These are phyloP conservation scores for Scylla paramamosain DNA, from an alignment of 1,140 invertebrate species.

Conservation along the genomic window DNA sequence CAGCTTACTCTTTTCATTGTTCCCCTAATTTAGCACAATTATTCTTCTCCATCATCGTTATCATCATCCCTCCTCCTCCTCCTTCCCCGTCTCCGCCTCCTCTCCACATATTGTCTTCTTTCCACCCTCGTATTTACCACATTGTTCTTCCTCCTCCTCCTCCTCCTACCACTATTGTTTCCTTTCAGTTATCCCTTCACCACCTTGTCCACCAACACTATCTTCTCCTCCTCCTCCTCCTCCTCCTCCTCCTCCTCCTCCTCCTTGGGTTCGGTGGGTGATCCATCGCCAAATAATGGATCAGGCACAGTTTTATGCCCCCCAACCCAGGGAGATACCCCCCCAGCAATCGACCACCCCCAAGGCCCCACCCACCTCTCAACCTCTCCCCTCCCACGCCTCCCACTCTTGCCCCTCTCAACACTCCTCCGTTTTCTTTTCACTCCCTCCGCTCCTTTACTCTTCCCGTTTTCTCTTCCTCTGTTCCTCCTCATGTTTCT, in stretches of 20 bases:
- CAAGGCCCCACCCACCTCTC: too few species aligned
- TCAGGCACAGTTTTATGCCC: conserved; percentile 49
- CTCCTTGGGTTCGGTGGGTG: conserved; percentile 28
- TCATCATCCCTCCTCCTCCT: background rate
- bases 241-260: background rate
- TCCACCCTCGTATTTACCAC: background rate
- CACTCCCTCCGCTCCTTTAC: too few species aligned
- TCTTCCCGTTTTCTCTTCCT: too few species aligned
- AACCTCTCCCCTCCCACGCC: too few species aligned
- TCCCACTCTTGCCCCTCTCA: too few species aligned
- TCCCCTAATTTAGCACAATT: background rate
- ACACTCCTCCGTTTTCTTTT: too few species aligned
- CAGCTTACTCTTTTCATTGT: background rate
- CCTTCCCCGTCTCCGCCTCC: background rate
- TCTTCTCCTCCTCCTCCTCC: background rate
- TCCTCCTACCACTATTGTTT: too few species aligned
- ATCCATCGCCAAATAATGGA: conserved; percentile 56
- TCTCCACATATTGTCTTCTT: too few species aligned
- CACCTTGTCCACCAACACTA: background rate
- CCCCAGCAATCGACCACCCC: too few species aligned
- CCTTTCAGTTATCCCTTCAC: background rate
- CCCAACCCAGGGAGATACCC: background rate
- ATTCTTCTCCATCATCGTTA: background rate
- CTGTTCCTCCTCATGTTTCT: too few species aligned
- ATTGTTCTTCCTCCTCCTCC: background rate